Percentiles rank a stretch among this genome's conserved stretches.
Evolutionary conservation across 2,888 invertebrate species (phyloP).

Genomic region (Timema cristinae): DNA sequence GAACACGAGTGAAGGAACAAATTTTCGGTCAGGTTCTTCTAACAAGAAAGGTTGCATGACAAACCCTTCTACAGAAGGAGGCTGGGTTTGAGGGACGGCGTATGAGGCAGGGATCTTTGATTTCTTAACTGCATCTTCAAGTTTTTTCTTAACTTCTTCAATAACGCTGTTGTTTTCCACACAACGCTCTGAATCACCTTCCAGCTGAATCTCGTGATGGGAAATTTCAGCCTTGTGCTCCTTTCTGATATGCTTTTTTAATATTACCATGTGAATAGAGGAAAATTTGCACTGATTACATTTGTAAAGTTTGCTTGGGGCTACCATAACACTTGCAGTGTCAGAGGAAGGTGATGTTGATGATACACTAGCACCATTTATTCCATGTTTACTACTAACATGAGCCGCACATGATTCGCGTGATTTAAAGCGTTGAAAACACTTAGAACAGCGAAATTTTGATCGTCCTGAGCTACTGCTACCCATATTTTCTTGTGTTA

Average conservation of each 20-base stretch:
- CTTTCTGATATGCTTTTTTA: constrained; percentile 48
- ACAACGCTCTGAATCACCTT: constrained; percentile 21
- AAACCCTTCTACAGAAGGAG: constrained; percentile 46
- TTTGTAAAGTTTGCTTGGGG: constrained; percentile 37
- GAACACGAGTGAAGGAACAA: constrained; percentile 89
- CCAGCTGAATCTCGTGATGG: constrained; percentile 20
- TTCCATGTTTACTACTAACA: constrained; percentile 38
- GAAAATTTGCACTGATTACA: constrained; percentile 41
- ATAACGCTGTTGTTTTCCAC: constrained; percentile 38
- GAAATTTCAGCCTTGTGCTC: constrained; percentile 43
- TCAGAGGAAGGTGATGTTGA: constrained; percentile 24
- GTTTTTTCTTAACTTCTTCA: constrained; percentile 45
- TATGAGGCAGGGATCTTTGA: constrained; percentile 59
- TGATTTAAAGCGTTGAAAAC: constrained; percentile 39
- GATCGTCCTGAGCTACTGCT: constrained; percentile 25
- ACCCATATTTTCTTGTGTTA: constrained; percentile 14
- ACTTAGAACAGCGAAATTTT: constrained; percentile 39
- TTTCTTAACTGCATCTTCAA: constrained; percentile 53
- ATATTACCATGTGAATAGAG: constrained; percentile 38
- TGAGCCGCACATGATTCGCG: constrained; percentile 41
- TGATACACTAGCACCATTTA: constrained; percentile 23
- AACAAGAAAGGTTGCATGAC: constrained; percentile 93
- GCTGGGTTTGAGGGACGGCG: constrained; percentile 54
- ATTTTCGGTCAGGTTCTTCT: constrained; percentile 62
- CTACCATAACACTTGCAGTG: constrained; percentile 22